Base-by-base conservation (phyloP, 2,797 vertebrate species). In the Simalia tracyae region DNA sequence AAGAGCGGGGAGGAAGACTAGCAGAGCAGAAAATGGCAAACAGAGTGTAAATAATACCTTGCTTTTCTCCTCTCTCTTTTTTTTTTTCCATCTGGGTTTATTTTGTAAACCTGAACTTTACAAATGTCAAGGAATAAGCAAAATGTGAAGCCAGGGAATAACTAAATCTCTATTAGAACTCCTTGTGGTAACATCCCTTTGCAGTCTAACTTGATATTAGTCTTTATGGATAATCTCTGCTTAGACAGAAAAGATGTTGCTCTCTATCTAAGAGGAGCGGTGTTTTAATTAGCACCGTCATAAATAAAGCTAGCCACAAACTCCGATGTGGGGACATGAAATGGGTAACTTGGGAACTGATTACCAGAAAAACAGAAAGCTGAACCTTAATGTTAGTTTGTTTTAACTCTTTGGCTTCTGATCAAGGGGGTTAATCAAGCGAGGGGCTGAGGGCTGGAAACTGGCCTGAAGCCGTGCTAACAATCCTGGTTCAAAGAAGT, bases 81-180 rank as follows among this genome's bases (percentile, higher is more conserved):
- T 42, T 76, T 19, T 76, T 42, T 59, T 0, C 89, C 31, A 90
- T 15, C 1, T 91, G 14, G 84, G 92, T 94, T 97, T 97, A 46
- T 97, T 97, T 97, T 95, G 97, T 96, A 97, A 97, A 97, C 76
- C 91, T 97, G 97, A 98, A 97, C 97, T 98, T 98, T 97, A 90
- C 95, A 97, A 97, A 97, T 97, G 97, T 97, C 97, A 97, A 3
- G 42, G 90, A 97, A 94, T 68, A 92, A 95, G 95, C 84, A 94
- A 97, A 81, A 95, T 81, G 93, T 89, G 95, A 93, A 4, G 91
- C 94, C 93, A 91, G 97, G 97, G 97, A 92, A 96, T 92, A 94
- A 81, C n/a, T 94, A 88, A 95, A 96, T 95, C 94, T 94, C 88
- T 11, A 90, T 97, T 97, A 97, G 96, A 96, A 96, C 95, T 96